phyloP scores from a whole-genome alignment of 2,797 vertebrate species.

The Rhodeus uyekii region DNA sequence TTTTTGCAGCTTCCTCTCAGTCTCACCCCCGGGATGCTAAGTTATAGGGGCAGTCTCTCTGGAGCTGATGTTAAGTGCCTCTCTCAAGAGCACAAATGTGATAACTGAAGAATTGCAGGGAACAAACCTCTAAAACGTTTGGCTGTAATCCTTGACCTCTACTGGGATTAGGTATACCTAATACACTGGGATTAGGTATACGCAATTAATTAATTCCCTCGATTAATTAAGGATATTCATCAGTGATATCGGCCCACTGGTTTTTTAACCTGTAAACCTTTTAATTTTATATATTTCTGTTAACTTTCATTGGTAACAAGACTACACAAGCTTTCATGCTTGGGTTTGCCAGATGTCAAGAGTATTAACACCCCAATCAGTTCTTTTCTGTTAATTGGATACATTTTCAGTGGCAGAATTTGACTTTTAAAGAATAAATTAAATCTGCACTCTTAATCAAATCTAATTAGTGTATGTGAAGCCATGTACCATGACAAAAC shows the following conservation, averaged over 20 bases:
- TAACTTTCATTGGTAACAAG: background rate
- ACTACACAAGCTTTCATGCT: background rate
- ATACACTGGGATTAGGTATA: background rate
- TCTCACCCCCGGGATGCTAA: background rate
- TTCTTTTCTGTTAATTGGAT: background rate
- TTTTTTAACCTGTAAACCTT: background rate
- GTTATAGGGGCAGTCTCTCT: background rate
- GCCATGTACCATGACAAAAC: no score
- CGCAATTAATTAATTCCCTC: background rate
- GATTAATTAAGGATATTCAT: background rate
- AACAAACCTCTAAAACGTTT: background rate
- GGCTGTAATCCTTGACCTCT: background rate
- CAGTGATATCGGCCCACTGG: background rate
- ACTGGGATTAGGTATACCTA: background rate
- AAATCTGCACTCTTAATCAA: no score
- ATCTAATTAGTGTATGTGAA: background rate
- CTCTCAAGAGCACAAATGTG: background rate
- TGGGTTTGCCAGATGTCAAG: background rate
- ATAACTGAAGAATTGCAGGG: background rate
- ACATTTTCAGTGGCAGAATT: background rate
- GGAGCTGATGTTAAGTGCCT: background rate
- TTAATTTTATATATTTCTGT: no score
- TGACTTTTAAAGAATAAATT: no score
- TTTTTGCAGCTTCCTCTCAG: background rate
- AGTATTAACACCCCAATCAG: background rate